Base-by-base conservation (phyloP, 30 jellyfish, hydroid and myxozoan genomes). In the Turritopsis rubra region DNA sequence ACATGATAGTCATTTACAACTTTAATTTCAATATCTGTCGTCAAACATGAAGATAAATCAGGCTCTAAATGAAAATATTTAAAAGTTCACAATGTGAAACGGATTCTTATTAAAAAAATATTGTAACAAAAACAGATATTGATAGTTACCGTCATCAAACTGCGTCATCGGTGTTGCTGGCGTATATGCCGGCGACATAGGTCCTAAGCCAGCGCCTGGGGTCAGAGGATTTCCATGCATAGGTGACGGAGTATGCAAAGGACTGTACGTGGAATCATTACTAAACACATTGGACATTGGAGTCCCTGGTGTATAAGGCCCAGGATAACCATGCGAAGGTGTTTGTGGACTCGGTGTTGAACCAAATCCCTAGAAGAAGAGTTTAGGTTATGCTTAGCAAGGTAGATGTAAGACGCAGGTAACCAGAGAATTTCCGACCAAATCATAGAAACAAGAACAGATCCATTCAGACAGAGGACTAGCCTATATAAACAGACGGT, bases 261-360 rank as follows among this genome's bases (percentile, higher is more conserved):
- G 99, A 0, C 97, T 89, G 79, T 88, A 94, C 22, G 96, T 65
- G 18, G 95, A 81, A 28, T 89, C 99, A 60, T 93, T 91, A 24
- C 99, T 97, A 77, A 90, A 94, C 28, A 89, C 87, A 71, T 89
- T 89, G 24, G 94, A 93, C 75, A 88, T 87, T 29, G 99, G 99
- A 0, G 99, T 94, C 26, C 99, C 99, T 9, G 99, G 99, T 5
- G 99, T 94, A 86, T 80, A 94, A 21, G 97, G 99, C 7, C 92
- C 99, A 27, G 28, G 28, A 76, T 85, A 94, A 16, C 88, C 75
- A 23, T 96, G 97, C 78, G 97, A 90, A 41, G 99, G 99, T 65
- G 99, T 94, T 1, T 88, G 91, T 18, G 99, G 99, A 76, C 97
- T 89, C 28, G 99, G 97, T 20, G 99, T 89, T 29, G 86, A 68